Percentiles rank a stretch among this genome's conserved stretches.
Conservation (phyloP, 2,113 vertebrate genomes). For the Nothocercus julius region DNA sequence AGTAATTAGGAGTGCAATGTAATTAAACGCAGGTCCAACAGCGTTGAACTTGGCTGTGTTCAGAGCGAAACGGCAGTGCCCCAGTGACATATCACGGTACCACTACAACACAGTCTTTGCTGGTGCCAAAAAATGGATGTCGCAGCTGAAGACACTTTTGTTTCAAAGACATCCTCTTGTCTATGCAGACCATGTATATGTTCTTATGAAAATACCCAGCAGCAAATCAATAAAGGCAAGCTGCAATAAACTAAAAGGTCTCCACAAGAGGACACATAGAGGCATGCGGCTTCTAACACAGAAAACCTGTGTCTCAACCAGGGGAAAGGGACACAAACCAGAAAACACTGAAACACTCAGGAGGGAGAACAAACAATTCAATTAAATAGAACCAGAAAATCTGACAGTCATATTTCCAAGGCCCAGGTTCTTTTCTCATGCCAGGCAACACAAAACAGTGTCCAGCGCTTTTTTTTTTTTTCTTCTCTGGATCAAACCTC, state of each 20-base stretch:
- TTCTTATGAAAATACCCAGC: not conserved
- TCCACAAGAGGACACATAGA: not conserved
- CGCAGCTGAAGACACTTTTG: not conserved
- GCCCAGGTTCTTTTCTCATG: not conserved
- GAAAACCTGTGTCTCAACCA: not conserved
- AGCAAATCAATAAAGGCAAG: not conserved
- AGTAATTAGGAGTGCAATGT: not conserved
- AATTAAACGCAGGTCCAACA: not conserved
- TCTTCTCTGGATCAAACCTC: not conserved
- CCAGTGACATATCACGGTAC: not conserved
- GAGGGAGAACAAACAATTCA: not conserved
- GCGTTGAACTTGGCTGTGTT: not conserved
- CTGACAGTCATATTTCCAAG: fast-evolving
- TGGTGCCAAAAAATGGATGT: not conserved
- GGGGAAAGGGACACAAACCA: not conserved
- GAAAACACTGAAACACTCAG: not conserved
- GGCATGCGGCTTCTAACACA: not conserved
- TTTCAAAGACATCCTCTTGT: not conserved
- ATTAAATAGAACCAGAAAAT: not conserved
- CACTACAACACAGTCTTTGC: not conserved
- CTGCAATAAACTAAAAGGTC: not conserved
- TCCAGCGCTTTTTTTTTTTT: not conserved
- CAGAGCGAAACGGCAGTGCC: not conserved
- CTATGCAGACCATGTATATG: not conserved
- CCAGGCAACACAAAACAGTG: not conserved